Evolutionary conservation across 1,140 invertebrate genomes (phyloP).

Genomic region (Melipona quadrifasciata): DNA sequence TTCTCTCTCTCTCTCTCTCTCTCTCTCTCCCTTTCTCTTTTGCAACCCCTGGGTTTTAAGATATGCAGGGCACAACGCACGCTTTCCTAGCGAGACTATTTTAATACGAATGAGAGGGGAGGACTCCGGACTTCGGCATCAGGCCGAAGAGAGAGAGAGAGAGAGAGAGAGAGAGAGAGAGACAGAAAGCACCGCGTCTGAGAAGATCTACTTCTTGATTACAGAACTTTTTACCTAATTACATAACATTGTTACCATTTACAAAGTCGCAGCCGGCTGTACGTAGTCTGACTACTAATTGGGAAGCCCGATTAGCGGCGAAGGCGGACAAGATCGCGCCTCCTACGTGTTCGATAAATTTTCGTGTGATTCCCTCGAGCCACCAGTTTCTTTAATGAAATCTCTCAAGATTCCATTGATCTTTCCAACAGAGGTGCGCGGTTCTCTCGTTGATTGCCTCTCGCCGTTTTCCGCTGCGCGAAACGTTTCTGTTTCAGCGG

Average conservation of each 20-base stretch:
- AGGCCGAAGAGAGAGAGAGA: conserved; percentile 61
- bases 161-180: conserved; percentile 62
- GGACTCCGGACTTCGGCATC: conserved; percentile 29
- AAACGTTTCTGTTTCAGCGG: too few species aligned
- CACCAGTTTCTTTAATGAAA: conserved; percentile 26
- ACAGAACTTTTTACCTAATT: conserved; percentile 78
- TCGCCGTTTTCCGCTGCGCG: neutral
- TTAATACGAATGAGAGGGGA: conserved; percentile 74
- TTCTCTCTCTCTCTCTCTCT: conserved; percentile 12
- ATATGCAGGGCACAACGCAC: conserved; percentile 76
- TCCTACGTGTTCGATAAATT: conserved; percentile 58
- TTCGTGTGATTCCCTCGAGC: conserved; percentile 23
- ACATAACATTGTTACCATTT: conserved; percentile 78
- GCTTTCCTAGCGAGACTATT: conserved; percentile 77
- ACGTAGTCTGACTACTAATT: conserved; percentile 71
- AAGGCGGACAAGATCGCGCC: conserved; percentile 56
- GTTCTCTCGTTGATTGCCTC: neutral
- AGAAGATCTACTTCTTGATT: conserved; percentile 79
- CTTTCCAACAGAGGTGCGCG: neutral
- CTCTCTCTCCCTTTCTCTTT: conserved; percentile 30
- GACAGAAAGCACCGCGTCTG: conserved; percentile 59
- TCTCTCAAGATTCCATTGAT: conserved; percentile 10
- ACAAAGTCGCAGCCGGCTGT: conserved; percentile 68
- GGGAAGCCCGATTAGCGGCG: conserved; percentile 64
- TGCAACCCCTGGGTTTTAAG: conserved; percentile 74